A percentile compares a stretch with the other conserved stretches of the same genome.
Conservation (phyloP, 2,113 vertebrate genomes). For the Microcebus murinus region DNA sequence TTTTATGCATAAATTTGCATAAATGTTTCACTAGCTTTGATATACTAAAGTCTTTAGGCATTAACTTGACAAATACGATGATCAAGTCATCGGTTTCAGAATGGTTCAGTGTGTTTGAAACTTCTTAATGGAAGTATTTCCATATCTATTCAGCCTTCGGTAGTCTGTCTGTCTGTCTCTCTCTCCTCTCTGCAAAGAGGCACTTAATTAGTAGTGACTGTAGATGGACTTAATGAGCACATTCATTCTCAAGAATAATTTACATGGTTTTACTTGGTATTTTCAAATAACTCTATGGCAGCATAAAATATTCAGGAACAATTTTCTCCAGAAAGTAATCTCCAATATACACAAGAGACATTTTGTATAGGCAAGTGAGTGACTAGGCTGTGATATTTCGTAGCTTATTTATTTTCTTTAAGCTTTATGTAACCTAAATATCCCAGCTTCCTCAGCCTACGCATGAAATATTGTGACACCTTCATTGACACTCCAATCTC, state of each 20-base stretch:
- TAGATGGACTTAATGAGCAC: neutral
- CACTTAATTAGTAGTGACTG: neutral
- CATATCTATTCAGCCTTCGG: neutral
- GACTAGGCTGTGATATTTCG: neutral
- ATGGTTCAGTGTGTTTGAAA: constrained; percentile 35
- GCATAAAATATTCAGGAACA: constrained; percentile 8
- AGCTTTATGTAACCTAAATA: neutral
- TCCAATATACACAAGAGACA: neutral
- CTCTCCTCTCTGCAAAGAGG: neutral
- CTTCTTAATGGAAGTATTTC: constrained; percentile 52
- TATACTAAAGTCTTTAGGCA: constrained; percentile 61
- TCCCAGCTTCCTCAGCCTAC: neutral
- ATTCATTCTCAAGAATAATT: constrained; percentile 1
- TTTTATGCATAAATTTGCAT: constrained; percentile 78
- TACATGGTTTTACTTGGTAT: neutral
- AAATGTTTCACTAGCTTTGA: constrained; percentile 61
- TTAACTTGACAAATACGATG: constrained; percentile 68
- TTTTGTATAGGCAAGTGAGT: neutral
- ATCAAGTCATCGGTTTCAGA: constrained; percentile 48
- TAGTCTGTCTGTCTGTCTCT: neutral
- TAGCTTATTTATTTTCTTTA: neutral
- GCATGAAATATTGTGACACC: neutral
- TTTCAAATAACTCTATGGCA: constrained; percentile 9
- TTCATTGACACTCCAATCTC: neutral
- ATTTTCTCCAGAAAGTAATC: constrained; percentile 36